A percentile compares a stretch with the other conserved stretches of the same genome.
Evolutionary conservation across 2,113 vertebrate species (phyloP).

Genomic region (Elgaria multicarinata): DNA sequence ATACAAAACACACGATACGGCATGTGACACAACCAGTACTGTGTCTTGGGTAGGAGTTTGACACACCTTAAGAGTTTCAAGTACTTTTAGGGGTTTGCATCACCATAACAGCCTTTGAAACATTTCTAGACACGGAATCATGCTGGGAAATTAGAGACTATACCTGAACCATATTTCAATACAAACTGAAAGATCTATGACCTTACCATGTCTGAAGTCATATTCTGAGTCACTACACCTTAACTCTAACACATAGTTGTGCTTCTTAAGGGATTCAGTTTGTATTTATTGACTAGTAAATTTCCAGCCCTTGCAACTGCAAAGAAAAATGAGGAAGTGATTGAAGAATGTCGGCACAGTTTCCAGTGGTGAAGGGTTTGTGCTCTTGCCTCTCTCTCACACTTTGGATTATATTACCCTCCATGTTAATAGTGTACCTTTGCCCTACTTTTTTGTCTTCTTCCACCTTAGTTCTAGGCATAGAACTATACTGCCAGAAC

Average conservation of each 20-base stretch:
- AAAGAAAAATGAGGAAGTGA: background rate
- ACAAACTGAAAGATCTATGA: background rate
- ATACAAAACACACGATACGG: background rate
- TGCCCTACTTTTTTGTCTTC: background rate
- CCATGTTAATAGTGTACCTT: background rate
- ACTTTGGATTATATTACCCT: no score
- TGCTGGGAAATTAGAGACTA: background rate
- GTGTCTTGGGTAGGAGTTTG: background rate
- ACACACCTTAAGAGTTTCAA: background rate
- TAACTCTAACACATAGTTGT: no score
- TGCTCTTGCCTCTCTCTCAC: no score
- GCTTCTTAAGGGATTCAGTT: background rate
- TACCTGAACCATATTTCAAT: background rate
- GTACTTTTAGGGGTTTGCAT: background rate
- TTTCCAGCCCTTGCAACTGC: background rate
- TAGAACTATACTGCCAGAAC: background rate
- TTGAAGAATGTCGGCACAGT: background rate
- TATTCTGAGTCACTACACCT: background rate
- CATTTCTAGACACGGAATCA: background rate
- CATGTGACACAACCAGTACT: background rate
- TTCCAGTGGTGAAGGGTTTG: background rate
- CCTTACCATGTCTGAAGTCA: background rate
- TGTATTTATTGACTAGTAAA: background rate
- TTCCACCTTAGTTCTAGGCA: background rate
- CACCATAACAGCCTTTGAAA: background rate